A percentile compares a stretch with the other conserved stretches of the same genome.
Conservation (phyloP, 2,113 vertebrate genomes). For the Morone chrysops region DNA sequence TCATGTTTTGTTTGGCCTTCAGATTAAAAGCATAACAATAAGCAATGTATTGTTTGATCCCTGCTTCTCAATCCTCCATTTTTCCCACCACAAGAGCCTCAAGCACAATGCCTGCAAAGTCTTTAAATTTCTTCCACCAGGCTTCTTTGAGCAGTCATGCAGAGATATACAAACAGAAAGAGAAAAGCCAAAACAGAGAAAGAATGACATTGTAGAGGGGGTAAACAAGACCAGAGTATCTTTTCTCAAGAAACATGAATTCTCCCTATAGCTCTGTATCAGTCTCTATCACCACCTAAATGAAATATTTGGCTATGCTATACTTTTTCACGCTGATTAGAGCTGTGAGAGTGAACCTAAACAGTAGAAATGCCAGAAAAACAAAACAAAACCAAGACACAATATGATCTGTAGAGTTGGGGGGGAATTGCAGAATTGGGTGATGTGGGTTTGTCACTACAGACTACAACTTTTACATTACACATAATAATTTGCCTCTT, state of each 20-base stretch:
- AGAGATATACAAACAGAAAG: slow-evolving; percentile 23
- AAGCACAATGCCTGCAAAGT: slow-evolving; percentile 16
- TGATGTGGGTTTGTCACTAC: not conserved
- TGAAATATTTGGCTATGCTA: too few relatives aligned
- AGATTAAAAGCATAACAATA: slow-evolving; percentile 22
- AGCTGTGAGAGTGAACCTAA: too few relatives aligned
- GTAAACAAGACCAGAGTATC: not conserved
- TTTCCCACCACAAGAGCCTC: slow-evolving; percentile 15
- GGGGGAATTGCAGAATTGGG: too few relatives aligned
- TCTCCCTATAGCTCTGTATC: too few relatives aligned
- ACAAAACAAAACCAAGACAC: too few relatives aligned
- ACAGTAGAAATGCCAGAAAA: too few relatives aligned
- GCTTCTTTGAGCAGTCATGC: slow-evolving; percentile 20
- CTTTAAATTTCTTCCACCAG: slow-evolving; percentile 44
- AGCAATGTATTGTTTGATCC: not conserved
- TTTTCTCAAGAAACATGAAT: not conserved
- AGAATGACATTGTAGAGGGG: not conserved
- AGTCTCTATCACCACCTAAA: too few relatives aligned
- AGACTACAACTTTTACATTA: not conserved
- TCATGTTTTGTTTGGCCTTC: slow-evolving; percentile 17
- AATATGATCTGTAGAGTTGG: not conserved
- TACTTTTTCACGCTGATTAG: too few relatives aligned
- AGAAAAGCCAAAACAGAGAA: slow-evolving; percentile 11
- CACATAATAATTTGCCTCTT: not conserved
- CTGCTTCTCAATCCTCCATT: slow-evolving; percentile 2